Evolutionary conservation across 2,113 vertebrate species (phyloP).

Genomic region (Aphyosemion australe): DNA sequence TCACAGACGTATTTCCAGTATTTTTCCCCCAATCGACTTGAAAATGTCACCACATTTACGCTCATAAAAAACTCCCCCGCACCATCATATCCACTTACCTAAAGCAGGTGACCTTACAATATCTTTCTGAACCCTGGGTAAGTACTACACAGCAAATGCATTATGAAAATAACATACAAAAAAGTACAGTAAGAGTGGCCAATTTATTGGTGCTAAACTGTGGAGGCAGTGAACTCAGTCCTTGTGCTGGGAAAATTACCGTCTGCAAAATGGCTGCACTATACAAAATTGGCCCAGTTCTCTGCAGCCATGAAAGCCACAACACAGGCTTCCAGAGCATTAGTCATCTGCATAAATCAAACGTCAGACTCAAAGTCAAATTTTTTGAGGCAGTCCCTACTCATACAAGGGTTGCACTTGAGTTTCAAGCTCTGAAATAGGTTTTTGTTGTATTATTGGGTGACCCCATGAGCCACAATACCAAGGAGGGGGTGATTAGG

Average conservation of each 20-base stretch:
- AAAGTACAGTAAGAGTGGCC: conserved; percentile 29
- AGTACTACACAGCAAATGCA: conserved; percentile 24
- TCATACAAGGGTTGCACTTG: too few relatives aligned
- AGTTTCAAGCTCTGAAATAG: too few relatives aligned
- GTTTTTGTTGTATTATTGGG: too few relatives aligned
- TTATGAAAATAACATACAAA: conserved; percentile 40
- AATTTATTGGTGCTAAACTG: conserved; percentile 39
- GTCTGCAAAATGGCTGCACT: conserved; percentile 28
- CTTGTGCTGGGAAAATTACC: conserved; percentile 19
- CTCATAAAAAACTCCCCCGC: conserved; percentile 13
- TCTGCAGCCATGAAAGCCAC: conserved; percentile 15
- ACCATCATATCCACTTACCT: conserved; percentile 22
- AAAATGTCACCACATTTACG: conserved; percentile 1
- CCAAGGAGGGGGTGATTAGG: too few relatives aligned
- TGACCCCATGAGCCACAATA: too few relatives aligned
- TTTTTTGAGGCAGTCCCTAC: background rate
- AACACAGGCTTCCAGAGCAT: conserved; percentile 12
- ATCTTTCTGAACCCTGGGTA: conserved; percentile 5
- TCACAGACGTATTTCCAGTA: conserved; percentile 1
- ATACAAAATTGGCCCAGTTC: conserved; percentile 33
- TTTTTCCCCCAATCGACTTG: conserved; percentile 2
- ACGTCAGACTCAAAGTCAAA: background rate
- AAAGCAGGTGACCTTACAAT: conserved; percentile 13
- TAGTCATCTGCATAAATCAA: conserved; percentile 5
- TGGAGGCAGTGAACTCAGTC: conserved; percentile 17